Conservation (phyloP, 2,113 vertebrate genomes). For the Epinephelus lanceolatus region DNA sequence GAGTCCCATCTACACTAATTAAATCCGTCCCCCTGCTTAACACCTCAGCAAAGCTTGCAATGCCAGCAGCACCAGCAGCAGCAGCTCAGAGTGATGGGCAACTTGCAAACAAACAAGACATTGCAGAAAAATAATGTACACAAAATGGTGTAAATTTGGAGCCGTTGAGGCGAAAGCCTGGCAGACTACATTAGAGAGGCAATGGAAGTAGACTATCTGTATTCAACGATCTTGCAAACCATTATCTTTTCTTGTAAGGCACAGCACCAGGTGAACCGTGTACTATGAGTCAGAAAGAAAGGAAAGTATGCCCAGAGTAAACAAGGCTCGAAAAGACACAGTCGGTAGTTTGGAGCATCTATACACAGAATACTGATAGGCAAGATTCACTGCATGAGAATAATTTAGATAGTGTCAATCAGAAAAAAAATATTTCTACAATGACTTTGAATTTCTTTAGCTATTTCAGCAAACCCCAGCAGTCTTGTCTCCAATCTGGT, state of each 20-base stretch:
- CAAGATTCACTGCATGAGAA: not conserved
- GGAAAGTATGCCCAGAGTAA: not conserved
- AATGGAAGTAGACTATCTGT: not conserved
- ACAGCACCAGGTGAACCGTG: not conserved
- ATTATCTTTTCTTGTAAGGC: slow-evolving; percentile 5
- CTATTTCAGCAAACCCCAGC: not conserved
- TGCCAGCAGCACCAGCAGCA: slow-evolving; percentile 32
- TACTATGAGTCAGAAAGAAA: slow-evolving; percentile 14
- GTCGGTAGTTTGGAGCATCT: not conserved
- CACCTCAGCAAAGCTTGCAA: slow-evolving; percentile 24
- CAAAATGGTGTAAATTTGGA: slow-evolving; percentile 17
- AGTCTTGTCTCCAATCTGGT: not conserved
- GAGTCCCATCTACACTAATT: slow-evolving; percentile 65
- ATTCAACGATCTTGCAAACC: slow-evolving; percentile 21
- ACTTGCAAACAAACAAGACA: slow-evolving; percentile 21
- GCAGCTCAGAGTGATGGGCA: slow-evolving; percentile 43
- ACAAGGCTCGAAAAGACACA: slow-evolving; percentile 2
- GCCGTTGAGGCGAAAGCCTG: not conserved
- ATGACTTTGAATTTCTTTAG: too few relatives aligned
- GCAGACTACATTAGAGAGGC: not conserved
- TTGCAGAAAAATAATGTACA: slow-evolving; percentile 25
- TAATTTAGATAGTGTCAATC: not conserved
- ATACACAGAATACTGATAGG: not conserved
- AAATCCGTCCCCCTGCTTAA: slow-evolving; percentile 63
- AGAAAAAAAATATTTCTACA: not conserved